A percentile compares a stretch with the other conserved stretches of the same genome.
Evolutionary conservation across 2,797 vertebrate genomes (phyloP).

Genomic region (Cynodonichthys magdalenae): DNA sequence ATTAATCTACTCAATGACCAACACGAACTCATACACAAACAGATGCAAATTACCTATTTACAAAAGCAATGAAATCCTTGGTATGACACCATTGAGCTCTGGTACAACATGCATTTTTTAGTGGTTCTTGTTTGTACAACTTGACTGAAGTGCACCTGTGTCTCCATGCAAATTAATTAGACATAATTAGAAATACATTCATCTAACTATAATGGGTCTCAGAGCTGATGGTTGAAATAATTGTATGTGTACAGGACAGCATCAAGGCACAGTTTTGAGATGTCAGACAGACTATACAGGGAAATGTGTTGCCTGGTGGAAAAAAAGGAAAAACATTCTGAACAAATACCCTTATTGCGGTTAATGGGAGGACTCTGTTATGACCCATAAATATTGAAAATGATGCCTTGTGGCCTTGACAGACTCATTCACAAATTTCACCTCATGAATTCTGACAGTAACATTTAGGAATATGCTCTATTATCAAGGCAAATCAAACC

Average conservation of each 20-base stretch:
- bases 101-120: background rate
- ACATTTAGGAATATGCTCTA: too few species aligned
- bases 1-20: background rate
- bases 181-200: background rate
- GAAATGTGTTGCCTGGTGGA: too few species aligned
- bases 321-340: background rate
- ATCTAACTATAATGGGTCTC: background rate
- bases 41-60: background rate
- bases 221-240: background rate
- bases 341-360: too few species aligned
- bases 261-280: too few species aligned
- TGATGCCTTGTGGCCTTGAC: too few species aligned
- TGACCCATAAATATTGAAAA: too few species aligned
- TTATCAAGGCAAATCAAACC: too few species aligned
- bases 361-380: too few species aligned
- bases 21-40: background rate
- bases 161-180: background rate
- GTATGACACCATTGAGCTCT: background rate
- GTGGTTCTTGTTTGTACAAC: background rate
- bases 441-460: too few species aligned
- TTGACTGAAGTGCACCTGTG: background rate
- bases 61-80: background rate
- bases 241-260: background rate
- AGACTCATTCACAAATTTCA: too few species aligned
- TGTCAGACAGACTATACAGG: too few species aligned